A percentile compares a stretch with the other conserved stretches of the same genome.
These are phyloP conservation scores for Brachyopa scutellaris DNA, from an alignment of 2,888 invertebrate species.

Conservation along the genomic window DNA sequence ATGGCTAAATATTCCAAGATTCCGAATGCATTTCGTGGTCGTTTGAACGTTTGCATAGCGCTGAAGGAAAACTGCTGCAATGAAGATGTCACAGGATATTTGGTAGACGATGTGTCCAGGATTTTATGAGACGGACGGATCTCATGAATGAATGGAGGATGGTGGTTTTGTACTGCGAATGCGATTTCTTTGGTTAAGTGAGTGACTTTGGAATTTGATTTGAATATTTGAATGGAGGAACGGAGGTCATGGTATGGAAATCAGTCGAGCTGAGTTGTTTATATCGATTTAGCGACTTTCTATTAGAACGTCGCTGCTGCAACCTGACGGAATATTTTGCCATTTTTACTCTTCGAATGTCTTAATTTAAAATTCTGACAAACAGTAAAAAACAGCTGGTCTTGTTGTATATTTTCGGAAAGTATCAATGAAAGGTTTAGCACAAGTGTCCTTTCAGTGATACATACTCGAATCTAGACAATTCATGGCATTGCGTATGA, in stretches of 20 bases:
- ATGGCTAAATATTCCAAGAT: slow-evolving; percentile 32
- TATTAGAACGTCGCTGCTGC: neutral
- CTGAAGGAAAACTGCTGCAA: slow-evolving; percentile 42
- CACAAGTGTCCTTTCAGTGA: too few relatives aligned
- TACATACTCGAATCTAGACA: too few relatives aligned
- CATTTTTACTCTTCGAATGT: too few relatives aligned
- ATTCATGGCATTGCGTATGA: too few relatives aligned
- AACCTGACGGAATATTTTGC: too few relatives aligned
- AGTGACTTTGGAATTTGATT: slow-evolving; percentile 64
- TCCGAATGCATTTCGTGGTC: slow-evolving; percentile 9
- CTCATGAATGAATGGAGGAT: slow-evolving; percentile 67
- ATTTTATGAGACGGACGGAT: slow-evolving; percentile 67
- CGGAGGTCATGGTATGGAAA: slow-evolving; percentile 65
- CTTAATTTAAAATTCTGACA: too few relatives aligned
- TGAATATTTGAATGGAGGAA: slow-evolving; percentile 57
- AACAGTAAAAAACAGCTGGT: too few relatives aligned
- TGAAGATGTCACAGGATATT: slow-evolving; percentile 71
- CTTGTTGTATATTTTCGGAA: too few relatives aligned
- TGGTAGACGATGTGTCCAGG: slow-evolving; percentile 69
- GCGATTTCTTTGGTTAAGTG: slow-evolving; percentile 6
- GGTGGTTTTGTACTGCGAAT: neutral
- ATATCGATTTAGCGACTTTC: neutral
- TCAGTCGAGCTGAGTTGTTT: slow-evolving; percentile 25
- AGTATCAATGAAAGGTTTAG: too few relatives aligned
- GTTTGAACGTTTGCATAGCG: slow-evolving; percentile 51